These are phyloP conservation scores for Pantherophis guttatus DNA, from an alignment of 2,113 vertebrate species.

Conservation along the genomic window DNA sequence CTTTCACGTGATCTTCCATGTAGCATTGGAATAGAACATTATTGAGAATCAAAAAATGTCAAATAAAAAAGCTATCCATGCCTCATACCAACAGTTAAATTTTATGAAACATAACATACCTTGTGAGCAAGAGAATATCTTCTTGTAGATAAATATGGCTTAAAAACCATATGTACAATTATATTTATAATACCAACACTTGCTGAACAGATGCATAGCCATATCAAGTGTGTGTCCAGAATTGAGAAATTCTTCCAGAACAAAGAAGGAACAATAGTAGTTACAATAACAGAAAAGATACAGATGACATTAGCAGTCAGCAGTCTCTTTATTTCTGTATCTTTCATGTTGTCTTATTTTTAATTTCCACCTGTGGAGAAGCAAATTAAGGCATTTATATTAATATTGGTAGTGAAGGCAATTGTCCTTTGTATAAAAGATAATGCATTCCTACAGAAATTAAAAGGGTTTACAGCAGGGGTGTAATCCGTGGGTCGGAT, in stretches of 20 bases:
- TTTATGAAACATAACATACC: constrained; percentile 70
- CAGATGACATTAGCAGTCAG: constrained; percentile 80
- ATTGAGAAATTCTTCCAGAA: constrained; percentile 82
- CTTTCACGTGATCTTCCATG: background rate
- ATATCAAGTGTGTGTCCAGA: constrained; percentile 82
- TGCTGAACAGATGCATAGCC: constrained; percentile 82
- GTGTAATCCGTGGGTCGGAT: no score
- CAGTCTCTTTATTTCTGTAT: constrained; percentile 81
- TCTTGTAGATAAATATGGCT: constrained; percentile 76
- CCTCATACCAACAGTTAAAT: background rate
- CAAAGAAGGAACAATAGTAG: constrained; percentile 72
- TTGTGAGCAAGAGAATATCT: constrained; percentile 83
- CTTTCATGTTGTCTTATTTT: constrained; percentile 76
- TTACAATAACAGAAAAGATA: constrained; percentile 72
- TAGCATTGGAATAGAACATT: background rate
- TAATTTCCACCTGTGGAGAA: constrained; percentile 49
- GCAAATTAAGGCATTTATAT: background rate
- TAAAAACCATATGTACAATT: constrained; percentile 79
- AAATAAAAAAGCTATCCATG: background rate
- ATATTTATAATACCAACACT: constrained; percentile 75
- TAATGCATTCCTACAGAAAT: background rate
- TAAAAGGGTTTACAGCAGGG: background rate
- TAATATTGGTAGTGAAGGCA: background rate
- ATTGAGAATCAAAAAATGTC: background rate
- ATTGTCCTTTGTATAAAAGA: background rate